Evolutionary conservation across 2,888 invertebrate species (phyloP).

Genomic region (Drosophila mulleri): DNA sequence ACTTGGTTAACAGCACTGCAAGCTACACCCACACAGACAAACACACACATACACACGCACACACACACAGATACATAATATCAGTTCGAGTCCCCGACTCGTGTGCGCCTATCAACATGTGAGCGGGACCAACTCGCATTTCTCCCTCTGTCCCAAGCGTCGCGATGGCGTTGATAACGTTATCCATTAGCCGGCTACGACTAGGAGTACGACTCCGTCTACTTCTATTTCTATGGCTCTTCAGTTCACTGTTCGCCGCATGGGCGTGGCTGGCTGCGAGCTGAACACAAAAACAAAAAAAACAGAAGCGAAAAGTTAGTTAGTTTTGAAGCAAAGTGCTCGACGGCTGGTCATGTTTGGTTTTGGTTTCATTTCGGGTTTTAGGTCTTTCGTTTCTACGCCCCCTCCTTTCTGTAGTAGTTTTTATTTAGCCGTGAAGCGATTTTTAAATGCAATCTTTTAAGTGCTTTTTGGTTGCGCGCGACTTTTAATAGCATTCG

Average conservation of each 20-base stretch:
- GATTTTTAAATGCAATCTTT: conserved; percentile 71
- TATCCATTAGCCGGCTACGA: conserved; percentile 60
- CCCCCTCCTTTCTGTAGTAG: conserved; percentile 12
- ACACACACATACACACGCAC: background rate
- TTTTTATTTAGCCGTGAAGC: conserved; percentile 27
- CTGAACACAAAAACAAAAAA: background rate
- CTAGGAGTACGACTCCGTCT: conserved; percentile 10
- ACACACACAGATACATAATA: background rate
- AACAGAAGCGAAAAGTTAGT: conserved; percentile 41
- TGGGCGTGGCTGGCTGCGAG: conserved; percentile 30
- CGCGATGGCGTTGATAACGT: conserved; percentile 69
- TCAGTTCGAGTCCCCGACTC: conserved; percentile 5
- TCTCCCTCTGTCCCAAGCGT: conserved; percentile 44
- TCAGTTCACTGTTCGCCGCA: conserved; percentile 9
- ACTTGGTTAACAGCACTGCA: conserved; percentile 64
- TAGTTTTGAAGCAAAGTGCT: conserved; percentile 63
- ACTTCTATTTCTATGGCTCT: conserved; percentile 11
- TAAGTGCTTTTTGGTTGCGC: conserved; percentile 69
- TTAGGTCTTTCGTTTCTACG: conserved; percentile 2
- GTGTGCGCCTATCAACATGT: conserved; percentile 19
- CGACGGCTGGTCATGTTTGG: conserved; percentile 43
- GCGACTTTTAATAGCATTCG: conserved; percentile 66
- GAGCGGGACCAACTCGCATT: conserved; percentile 2
- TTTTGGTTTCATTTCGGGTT: conserved; percentile 43
- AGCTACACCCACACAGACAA: conserved; percentile 31